Conservation (phyloP, 2,888 invertebrate species). For the Meteorus cinctellus region DNA sequence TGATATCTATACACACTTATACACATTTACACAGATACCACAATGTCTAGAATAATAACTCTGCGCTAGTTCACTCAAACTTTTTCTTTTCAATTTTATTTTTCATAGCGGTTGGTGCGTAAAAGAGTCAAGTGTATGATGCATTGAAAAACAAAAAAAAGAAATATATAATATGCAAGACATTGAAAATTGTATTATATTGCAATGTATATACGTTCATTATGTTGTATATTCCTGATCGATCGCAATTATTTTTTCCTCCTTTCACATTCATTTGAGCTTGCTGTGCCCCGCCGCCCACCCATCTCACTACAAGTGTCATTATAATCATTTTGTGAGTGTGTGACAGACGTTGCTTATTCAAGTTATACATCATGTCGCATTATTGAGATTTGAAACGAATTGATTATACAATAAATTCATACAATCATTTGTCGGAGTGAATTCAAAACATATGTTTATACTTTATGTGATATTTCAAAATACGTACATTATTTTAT, state of each 20-base stretch:
- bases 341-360: not conserved
- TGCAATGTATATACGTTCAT: not conserved
- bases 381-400: not conserved
- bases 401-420: not conserved
- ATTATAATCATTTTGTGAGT: not conserved
- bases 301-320: not conserved
- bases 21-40: not conserved
- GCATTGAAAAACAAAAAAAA: conserved; percentile 36
- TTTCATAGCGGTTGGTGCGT: conserved; percentile 28
- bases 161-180: conserved; percentile 4
- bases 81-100: conserved; percentile 28
- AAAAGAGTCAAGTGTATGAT: conserved; percentile 29
- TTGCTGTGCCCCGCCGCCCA: not conserved
- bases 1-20: not conserved
- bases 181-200: not conserved
- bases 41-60: conserved; percentile 22
- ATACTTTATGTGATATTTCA: not conserved
- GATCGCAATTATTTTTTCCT: conserved; percentile 41
- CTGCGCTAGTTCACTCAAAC: conserved; percentile 13
- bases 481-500: not conserved
- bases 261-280: conserved; percentile 8
- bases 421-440: not conserved
- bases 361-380: not conserved
- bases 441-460: not conserved
- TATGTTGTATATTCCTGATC: conserved; percentile 36